phyloP scores from a whole-genome alignment of 2,888 invertebrate species.

The Tenthredo livida region DNA sequence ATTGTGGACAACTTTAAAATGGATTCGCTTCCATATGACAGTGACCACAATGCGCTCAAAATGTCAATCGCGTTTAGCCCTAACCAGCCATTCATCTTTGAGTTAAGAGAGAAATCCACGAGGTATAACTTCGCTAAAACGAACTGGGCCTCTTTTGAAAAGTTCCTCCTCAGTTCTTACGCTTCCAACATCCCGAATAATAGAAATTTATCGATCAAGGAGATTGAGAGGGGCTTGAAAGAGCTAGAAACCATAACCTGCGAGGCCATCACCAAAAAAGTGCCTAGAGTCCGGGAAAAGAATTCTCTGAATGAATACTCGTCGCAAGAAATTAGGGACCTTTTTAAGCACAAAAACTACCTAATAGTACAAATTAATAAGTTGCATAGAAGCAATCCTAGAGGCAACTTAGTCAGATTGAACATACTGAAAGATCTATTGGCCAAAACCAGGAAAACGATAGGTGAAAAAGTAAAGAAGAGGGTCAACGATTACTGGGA shows the following conservation, averaged over 20 bases:
- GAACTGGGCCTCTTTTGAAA: conserved; percentile 51
- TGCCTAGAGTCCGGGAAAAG: neutral
- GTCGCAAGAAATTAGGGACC: neutral
- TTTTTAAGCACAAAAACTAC: neutral
- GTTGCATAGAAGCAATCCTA: neutral
- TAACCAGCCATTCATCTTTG: neutral
- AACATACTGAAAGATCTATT: conserved; percentile 15
- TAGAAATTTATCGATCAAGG: conserved; percentile 54
- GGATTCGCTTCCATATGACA: conserved; percentile 35
- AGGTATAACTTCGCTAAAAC: conserved; percentile 54
- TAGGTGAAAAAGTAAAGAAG: neutral
- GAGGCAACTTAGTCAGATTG: neutral
- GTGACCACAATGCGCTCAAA: conserved; percentile 54
- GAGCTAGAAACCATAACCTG: neutral
- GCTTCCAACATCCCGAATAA: conserved; percentile 37
- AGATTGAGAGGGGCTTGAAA: conserved; percentile 54
- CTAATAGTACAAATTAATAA: neutral
- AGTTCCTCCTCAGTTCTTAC: too few species aligned
- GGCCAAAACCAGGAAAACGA: neutral
- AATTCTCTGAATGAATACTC: neutral
- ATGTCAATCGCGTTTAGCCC: neutral
- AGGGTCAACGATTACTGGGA: neutral
- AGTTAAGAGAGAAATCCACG: neutral
- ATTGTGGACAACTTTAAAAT: conserved; percentile 32
- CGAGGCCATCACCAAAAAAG: neutral